Evolutionary conservation across 2,888 invertebrate species (phyloP).

Genomic region (Spilosoma lubricipeda): DNA sequence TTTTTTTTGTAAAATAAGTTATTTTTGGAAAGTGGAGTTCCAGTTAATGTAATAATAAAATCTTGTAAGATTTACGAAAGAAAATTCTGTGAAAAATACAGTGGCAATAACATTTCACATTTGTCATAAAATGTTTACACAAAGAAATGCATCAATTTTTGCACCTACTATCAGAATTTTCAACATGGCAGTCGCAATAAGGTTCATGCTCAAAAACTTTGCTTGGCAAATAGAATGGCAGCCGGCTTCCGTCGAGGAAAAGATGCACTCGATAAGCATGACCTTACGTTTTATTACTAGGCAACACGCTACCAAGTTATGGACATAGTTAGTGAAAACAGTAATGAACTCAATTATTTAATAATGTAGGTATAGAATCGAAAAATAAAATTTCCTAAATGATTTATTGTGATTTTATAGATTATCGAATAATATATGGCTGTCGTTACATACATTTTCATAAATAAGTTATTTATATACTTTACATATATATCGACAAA

Average conservation of each 20-base stretch:
- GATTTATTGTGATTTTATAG: too few relatives aligned
- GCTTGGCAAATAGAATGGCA: constrained; percentile 68
- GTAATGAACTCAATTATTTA: constrained; percentile 1
- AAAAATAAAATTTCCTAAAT: too few relatives aligned
- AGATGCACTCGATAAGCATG: constrained; percentile 69
- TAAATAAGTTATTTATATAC: neutral
- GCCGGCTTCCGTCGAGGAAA: constrained; percentile 65
- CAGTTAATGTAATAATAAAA: neutral
- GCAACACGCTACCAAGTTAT: constrained; percentile 61
- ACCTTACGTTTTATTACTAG: constrained; percentile 64
- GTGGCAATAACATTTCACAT: neutral
- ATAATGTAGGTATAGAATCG: neutral
- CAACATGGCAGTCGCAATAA: constrained; percentile 27
- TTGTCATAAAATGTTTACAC: neutral
- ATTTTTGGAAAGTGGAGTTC: neutral
- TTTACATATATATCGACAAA: too few relatives aligned
- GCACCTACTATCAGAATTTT: constrained; percentile 34
- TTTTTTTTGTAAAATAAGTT: neutral
- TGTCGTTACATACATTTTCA: neutral
- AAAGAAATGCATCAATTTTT: constrained; percentile 24
- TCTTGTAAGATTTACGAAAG: neutral
- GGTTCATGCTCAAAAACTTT: constrained; percentile 56
- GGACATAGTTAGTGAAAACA: neutral
- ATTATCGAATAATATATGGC: neutral
- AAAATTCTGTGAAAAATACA: neutral